Evolutionary conservation across 1,140 invertebrate genomes (phyloP), one percentile per base, ranked within the genome.

Genomic region (Plectrocnemia conspersa): DNA sequence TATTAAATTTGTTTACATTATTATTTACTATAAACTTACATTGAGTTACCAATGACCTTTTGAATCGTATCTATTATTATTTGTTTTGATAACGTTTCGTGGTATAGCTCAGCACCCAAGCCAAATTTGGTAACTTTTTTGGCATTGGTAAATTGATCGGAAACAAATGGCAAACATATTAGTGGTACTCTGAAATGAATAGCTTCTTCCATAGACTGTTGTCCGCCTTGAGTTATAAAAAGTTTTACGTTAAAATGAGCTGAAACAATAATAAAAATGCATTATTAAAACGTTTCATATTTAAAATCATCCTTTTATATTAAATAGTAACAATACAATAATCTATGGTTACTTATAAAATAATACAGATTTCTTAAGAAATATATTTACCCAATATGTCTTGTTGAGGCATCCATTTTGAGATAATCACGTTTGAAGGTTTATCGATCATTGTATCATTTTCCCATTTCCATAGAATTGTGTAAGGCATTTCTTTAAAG

Each of bases 381-480:
- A n/a, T n/a, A n/a, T n/a, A 13, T 45, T 50, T 53, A 63, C 62
- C 42, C 29, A 63, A 54, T 22, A 64, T n/a, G 23, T 57, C 57
- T 35, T 62, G 48, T 45, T 64, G 63, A 10, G 54, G 54, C n/a
- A 58, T 16, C 78, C 79, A 81, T 59, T 77, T 74, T 3, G 61
- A 55, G 16, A 75, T 64, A 32, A 68, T 67, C 5, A 82, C 70
- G 62, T 82, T 82, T 2, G 62, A 16, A 0, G 77, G 71, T 35
- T 71, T 61, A 32, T 65, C 63, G 7, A 65, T 61, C 11, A 75
- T 41, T 10, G 54, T 52, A 16, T 70, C 67, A 9, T 58, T 59
- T 46, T 80, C 79, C 67, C 73, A 82, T 66, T 84, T 84, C 81
- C 81, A 83, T 21, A 84, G 57, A 3, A 83, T 71, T 47, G 67